phyloP scores from a whole-genome alignment of 2,888 invertebrate genomes.

The Himalopsyche anomala region DNA sequence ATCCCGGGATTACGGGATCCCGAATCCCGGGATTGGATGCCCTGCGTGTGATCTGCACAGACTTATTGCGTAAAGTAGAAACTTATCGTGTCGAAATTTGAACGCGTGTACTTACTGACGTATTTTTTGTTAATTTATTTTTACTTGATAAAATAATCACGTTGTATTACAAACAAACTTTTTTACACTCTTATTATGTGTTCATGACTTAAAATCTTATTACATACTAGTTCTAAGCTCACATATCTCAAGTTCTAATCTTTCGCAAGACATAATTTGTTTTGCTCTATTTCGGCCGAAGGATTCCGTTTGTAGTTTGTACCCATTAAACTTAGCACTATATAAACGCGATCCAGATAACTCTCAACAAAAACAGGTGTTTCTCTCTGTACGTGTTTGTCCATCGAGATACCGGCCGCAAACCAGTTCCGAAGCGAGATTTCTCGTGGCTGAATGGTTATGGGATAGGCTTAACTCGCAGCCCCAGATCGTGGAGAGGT shows the following conservation, averaged over 20 bases:
- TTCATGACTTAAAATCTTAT: no score
- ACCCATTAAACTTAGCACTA: constrained; percentile 9
- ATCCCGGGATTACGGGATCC: no score
- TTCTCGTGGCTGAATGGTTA: constrained; percentile 42
- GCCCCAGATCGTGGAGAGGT: constrained; percentile 23
- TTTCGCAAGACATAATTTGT: background rate
- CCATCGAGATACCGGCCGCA: constrained; percentile 23
- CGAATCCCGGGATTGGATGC: no score
- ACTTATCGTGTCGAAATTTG: no score
- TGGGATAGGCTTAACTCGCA: background rate
- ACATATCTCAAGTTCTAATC: background rate
- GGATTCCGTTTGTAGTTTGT: background rate
- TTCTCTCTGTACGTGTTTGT: background rate
- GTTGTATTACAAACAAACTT: no score
- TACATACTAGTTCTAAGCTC: no score
- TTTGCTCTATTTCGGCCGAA: background rate
- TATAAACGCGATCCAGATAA: constrained; percentile 24
- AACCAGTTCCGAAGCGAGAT: constrained; percentile 31
- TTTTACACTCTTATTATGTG: no score
- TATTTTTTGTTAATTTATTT: no score
- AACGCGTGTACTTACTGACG: no score
- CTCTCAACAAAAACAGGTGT: constrained; percentile 24
- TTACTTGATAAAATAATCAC: no score
- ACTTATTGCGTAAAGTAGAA: no score
- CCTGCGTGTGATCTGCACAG: no score